Evolutionary conservation across 2,113 vertebrate genomes (phyloP).

Genomic region (Fregetta grallaria): DNA sequence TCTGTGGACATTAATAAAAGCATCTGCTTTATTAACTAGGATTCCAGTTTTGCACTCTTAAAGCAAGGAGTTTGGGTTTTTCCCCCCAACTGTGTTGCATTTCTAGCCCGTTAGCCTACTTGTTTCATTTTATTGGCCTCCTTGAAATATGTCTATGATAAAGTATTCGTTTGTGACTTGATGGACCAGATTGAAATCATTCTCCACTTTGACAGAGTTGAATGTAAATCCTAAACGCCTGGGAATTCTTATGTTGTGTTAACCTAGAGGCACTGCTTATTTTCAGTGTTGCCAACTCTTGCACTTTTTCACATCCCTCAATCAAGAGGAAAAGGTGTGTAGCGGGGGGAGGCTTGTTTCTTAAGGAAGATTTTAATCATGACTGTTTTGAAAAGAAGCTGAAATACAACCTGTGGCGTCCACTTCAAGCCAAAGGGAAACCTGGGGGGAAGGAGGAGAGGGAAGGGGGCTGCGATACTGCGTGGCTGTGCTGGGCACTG

Average conservation of each 20-base stretch:
- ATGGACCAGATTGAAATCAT: not conserved
- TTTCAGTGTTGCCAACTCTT: not conserved
- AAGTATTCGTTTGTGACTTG: not conserved
- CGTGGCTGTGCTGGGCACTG: not conserved
- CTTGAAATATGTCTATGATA: not conserved
- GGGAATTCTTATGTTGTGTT: not conserved
- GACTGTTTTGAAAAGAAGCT: not conserved
- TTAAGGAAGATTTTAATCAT: not conserved
- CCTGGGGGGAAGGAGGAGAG: not conserved
- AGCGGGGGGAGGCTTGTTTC: not conserved
- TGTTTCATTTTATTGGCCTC: not conserved
- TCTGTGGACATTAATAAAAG: constrained; percentile 36
- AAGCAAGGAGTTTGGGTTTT: not conserved
- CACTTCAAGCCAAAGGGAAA: not conserved
- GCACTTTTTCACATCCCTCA: not conserved
- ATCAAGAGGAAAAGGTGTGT: not conserved
- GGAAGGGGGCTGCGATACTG: not conserved
- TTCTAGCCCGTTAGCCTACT: not conserved
- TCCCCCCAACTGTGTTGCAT: not conserved
- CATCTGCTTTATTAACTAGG: constrained; percentile 2
- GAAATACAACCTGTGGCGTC: not conserved
- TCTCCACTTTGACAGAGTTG: not conserved
- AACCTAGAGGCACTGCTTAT: not conserved
- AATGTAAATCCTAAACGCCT: not conserved
- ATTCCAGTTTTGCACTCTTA: not conserved